Conservation (phyloP, 1,140 invertebrate genomes). For the Plectus sambesii region DNA sequence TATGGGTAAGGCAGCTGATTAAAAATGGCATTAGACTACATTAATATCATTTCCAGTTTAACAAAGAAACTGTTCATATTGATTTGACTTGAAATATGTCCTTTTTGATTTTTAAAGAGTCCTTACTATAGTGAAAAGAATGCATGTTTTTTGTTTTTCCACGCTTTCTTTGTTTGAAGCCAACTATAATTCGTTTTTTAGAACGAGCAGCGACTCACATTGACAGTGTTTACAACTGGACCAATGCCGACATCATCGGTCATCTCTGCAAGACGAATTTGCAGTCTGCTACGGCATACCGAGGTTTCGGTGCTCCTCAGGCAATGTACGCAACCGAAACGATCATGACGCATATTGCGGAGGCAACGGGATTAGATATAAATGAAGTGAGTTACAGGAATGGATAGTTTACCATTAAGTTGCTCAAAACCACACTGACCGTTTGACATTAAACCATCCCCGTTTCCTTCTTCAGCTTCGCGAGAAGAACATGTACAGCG, state of each 20-base stretch:
- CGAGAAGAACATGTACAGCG: slow-evolving; percentile 66
- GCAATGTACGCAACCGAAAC: slow-evolving; percentile 72
- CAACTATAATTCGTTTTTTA: too few relatives aligned
- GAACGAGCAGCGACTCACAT: slow-evolving; percentile 36
- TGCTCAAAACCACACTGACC: not conserved
- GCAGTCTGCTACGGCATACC: slow-evolving; percentile 18
- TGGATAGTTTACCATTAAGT: too few relatives aligned
- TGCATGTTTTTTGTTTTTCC: slow-evolving; percentile 9
- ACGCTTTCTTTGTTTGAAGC: too few relatives aligned
- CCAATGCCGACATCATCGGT: slow-evolving; percentile 33
- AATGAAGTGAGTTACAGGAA: slow-evolving; percentile 46
- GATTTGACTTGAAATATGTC: too few relatives aligned
- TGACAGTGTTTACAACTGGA: slow-evolving; percentile 41
- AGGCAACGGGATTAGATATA: slow-evolving; percentile 56
- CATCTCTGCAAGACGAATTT: slow-evolving; percentile 38
- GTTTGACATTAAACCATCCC: not conserved
- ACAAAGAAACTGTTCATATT: too few relatives aligned
- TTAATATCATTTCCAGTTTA: too few relatives aligned
- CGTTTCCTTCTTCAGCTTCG: slow-evolving; percentile 50
- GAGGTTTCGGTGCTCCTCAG: slow-evolving; percentile 67
- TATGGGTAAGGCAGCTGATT: slow-evolving; percentile 33
- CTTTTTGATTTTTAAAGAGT: too few relatives aligned
- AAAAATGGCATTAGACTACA: too few relatives aligned
- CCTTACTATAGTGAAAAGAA: too few relatives aligned
- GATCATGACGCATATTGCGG: slow-evolving; percentile 64